Percentiles rank a stretch among this genome's conserved stretches.
phyloP scores from a whole-genome alignment of 2,113 vertebrate genomes.

The Sciurus niger region DNA sequence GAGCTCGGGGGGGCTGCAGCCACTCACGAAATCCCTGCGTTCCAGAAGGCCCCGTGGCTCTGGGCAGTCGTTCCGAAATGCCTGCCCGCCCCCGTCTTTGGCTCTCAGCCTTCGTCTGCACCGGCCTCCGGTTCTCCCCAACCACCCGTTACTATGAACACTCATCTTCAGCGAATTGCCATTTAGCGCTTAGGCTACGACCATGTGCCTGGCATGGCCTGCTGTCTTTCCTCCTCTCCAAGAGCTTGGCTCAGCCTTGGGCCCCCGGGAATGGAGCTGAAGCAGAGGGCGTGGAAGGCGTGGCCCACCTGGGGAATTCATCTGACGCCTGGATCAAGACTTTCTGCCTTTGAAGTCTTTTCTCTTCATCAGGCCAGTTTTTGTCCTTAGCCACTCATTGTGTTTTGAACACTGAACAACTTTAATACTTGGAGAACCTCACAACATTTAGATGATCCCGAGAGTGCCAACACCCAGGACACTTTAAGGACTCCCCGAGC shows the following conservation, averaged over 20 bases:
- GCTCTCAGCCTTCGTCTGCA: not conserved
- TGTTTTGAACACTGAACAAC: not conserved
- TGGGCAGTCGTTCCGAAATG: not conserved
- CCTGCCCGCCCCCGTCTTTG: not conserved
- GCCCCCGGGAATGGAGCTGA: not conserved
- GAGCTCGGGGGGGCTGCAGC: not conserved
- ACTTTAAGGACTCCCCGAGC: not conserved
- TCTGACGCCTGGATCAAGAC: not conserved
- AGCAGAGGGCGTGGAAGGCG: accelerated
- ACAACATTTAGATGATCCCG: not conserved
- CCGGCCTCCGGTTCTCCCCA: not conserved
- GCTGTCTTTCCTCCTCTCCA: not conserved
- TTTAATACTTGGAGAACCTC: not conserved
- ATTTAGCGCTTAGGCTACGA: not conserved
- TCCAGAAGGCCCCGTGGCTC: not conserved
- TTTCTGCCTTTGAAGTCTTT: not conserved
- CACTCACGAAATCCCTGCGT: not conserved
- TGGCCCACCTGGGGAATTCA: not conserved
- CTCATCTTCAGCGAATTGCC: not conserved
- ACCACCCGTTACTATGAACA: not conserved
- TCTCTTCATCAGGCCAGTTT: not conserved
- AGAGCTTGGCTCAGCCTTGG: not conserved
- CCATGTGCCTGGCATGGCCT: not conserved
- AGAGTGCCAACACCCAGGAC: too few relatives aligned
- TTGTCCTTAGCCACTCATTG: not conserved